A percentile compares a stretch with the other conserved stretches of the same genome.
Conservation (phyloP, 2,888 invertebrate species). For the Cephus sareptanus region DNA sequence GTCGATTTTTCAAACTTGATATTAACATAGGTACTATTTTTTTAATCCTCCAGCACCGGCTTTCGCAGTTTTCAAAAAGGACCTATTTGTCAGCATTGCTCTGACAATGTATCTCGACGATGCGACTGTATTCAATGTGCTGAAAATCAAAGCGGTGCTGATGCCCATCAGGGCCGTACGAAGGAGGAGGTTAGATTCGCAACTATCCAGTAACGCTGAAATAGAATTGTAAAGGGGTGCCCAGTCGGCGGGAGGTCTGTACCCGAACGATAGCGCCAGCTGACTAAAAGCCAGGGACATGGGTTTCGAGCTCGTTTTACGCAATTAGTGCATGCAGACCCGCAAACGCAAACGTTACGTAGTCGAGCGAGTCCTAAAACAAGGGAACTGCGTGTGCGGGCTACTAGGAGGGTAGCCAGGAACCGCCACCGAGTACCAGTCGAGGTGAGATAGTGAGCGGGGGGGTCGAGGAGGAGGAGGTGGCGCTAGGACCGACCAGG, state of each 20-base stretch:
- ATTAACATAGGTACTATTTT: too few relatives aligned
- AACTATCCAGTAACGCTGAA: neutral
- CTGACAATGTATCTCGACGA: neutral
- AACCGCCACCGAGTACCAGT: constrained; percentile 5
- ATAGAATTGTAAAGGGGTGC: neutral
- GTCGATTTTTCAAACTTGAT: too few relatives aligned
- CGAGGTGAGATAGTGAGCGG: constrained; percentile 11
- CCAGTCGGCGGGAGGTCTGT: neutral
- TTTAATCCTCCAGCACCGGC: too few relatives aligned
- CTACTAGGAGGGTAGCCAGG: constrained; percentile 22
- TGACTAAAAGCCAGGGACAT: constrained; percentile 5
- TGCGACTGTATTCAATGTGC: neutral
- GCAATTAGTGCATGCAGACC: constrained; percentile 28
- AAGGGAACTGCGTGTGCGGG: constrained; percentile 47
- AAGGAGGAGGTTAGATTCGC: neutral
- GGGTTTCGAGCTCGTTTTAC: constrained; percentile 13
- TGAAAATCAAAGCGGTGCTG: neutral
- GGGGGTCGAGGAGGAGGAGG: neutral
- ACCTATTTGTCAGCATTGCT: neutral
- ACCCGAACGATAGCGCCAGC: neutral
- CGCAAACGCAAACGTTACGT: constrained; percentile 23
- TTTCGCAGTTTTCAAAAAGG: too few relatives aligned
- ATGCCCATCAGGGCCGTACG: neutral
- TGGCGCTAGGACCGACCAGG: neutral
- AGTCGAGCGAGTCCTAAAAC: constrained; percentile 42